Base-by-base conservation (phyloP, 2,888 invertebrate genomes). In the Caenorhabditis sp. region DNA sequence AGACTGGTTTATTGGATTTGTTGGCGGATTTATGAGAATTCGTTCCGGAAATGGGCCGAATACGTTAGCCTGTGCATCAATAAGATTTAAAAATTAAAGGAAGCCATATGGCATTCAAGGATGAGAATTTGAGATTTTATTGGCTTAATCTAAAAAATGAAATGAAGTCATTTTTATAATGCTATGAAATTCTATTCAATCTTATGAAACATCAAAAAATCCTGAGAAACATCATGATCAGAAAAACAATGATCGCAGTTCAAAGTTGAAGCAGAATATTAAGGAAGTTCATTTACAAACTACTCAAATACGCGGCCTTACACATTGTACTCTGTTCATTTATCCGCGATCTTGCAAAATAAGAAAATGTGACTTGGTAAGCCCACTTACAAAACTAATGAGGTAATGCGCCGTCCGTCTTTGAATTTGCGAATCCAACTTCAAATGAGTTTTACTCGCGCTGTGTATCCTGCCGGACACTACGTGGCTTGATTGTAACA, bases 11-110 rank as follows among this genome's bases (percentile, higher is more conserved):
- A 61, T 26, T 61, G 28, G 61, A 47, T 61, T 61, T 61, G 15
- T 26, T 11, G 8, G 1, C 4, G n/a, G 47, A 47, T 40, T 28
- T 47, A 22, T 58, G 20, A 28, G 58, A 58, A 61, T 61, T 44
- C 18, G 61, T 47, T 61, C 61, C 61, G 61, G 61, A 61, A 61
- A 61, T 28, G 61, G 40, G 61, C 44, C n/a, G 40, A 24, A 56
- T 32, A n/a, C n/a, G n/a, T n/a, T n/a, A n/a, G n/a, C n/a, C n/a
- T n/a, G n/a, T 47, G 18, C 47, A 18, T 8, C 3, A 3, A 24
- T 11, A 24, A 2, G 24, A 1, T 1, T 5, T 3, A 18, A 37
- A 35, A 35, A 26, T 35, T 35, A 1, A 18, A 58, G 18, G 35
- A 5, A 55, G 28, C 18, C 47, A 47, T 2, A 18, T 4, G 20